Evolutionary conservation across 2,888 invertebrate genomes (phyloP).

Genomic region (Caenorhabditis sinica): DNA sequence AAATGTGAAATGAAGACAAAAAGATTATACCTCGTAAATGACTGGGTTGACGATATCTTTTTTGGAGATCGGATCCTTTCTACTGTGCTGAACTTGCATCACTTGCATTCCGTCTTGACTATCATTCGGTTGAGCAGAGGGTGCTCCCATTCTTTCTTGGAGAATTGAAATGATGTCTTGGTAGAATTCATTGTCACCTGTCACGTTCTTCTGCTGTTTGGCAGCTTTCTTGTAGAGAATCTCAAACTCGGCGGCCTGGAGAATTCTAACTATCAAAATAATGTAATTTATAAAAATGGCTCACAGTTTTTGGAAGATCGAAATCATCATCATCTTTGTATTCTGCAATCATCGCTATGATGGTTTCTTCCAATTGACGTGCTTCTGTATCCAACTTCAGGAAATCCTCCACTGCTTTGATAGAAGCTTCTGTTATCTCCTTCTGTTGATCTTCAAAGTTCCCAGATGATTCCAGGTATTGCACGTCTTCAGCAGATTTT

Average conservation of each 20-base stretch:
- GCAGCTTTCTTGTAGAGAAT: neutral
- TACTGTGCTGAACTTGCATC: conserved; percentile 60
- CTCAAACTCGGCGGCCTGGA: neutral
- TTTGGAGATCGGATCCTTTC: conserved; percentile 74
- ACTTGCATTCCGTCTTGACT: conserved; percentile 52
- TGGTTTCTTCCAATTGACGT: neutral
- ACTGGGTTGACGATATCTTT: conserved; percentile 72
- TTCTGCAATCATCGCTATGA: neutral
- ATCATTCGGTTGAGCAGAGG: neutral
- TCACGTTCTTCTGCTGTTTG: conserved; percentile 2
- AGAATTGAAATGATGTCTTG: conserved; percentile 15
- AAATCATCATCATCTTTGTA: neutral
- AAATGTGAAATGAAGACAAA: neutral
- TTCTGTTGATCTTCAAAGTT: neutral
- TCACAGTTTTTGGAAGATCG: conserved; percentile 13
- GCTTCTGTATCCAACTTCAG: conserved; percentile 21
- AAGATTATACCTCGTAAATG: conserved; percentile 57
- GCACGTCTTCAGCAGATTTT: conserved; percentile 9
- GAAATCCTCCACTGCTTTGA: conserved; percentile 9
- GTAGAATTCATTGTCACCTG: conserved; percentile 4
- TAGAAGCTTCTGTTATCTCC: neutral
- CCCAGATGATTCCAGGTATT: neutral
- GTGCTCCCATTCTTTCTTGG: conserved; percentile 3
- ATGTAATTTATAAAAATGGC: neutral
- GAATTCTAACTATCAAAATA: no score